A percentile compares a stretch with the other conserved stretches of the same genome.
Conservation (phyloP, 2,888 invertebrate genomes). For the Gnatocerus cornutus region DNA sequence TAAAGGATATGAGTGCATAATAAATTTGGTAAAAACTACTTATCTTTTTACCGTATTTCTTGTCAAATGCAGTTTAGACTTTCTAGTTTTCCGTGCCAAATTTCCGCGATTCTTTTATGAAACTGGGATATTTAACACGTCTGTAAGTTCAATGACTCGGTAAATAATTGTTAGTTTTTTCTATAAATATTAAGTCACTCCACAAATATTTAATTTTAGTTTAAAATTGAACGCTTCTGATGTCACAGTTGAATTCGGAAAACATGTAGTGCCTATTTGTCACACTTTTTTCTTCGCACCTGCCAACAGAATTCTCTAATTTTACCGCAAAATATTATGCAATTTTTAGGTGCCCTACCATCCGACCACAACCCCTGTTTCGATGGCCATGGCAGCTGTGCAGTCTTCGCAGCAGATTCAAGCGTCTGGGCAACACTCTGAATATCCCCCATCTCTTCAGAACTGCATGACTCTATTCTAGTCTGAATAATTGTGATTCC, state of each 20-base stretch:
- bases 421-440: constrained; percentile 66
- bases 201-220: background rate
- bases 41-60: too few relatives aligned
- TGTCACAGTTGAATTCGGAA: too few relatives aligned
- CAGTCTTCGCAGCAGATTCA: constrained; percentile 70
- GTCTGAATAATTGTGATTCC: constrained; percentile 50
- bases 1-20: too few relatives aligned
- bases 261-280: too few relatives aligned
- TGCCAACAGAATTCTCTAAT: constrained; percentile 4
- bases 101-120: too few relatives aligned
- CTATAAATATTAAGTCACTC: constrained; percentile 2
- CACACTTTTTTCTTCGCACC: background rate
- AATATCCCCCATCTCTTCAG: constrained; percentile 69
- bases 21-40: too few relatives aligned
- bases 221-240: background rate
- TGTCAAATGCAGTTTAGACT: too few relatives aligned
- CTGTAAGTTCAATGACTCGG: background rate
- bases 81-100: too few relatives aligned
- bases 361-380: constrained; percentile 69
- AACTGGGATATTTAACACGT: too few relatives aligned
- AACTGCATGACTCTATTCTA: constrained; percentile 71
- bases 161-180: constrained; percentile 4
- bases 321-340: too few relatives aligned
- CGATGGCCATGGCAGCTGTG: constrained; percentile 70
- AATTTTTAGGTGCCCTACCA: constrained; percentile 69